Evolutionary conservation across 2,888 invertebrate genomes (phyloP), one percentile per base, ranked within the genome.

Genomic region (Osmoderma eremita): DNA sequence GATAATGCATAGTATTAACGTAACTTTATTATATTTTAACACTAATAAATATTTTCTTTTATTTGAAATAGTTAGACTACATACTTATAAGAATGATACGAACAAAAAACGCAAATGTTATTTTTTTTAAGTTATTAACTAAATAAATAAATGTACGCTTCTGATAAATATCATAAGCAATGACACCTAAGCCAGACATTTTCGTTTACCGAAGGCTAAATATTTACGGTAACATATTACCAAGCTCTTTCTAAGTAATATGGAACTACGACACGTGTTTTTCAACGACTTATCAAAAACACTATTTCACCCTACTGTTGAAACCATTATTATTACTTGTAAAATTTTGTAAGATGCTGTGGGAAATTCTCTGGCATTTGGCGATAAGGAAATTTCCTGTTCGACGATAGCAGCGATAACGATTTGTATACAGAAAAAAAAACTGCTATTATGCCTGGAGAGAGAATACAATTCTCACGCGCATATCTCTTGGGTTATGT

Each of bases 371-470:
- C 53, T 62, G 53, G 67, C 53, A 49, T 63, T 63, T 48, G 36
- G 17, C 49, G 67, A 67, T 67, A 67, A 67, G 38, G 63, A 62
- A 61, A 67, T 67, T 67, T 67, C 67, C 67, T 65, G 65, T 65
- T 65, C 49, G 10, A 56, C 65, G 65, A 58, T 65, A 65, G 54
- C 36, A 36, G 38, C 65, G 65, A 65, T 65, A 65, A 65, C 56
- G 45, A 24, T 45, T 45, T 61, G 58, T 61, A 17, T 61, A 42
- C 24, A 45, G 58, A 61, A 45, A 56, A 56, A 20, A 56, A 61
- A 61, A 61, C 58, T 61, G 58, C 58, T 61, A 45, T 42, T 58
- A 42, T 58, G 24, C 42, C 18, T 18, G 22, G 42, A 24, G 38
- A 38, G 38, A 38, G 18, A 15, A 17, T 12, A 24, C 18, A 45